phyloP scores from a whole-genome alignment of 2,888 invertebrate genomes.

The Cylloceria caligata region DNA sequence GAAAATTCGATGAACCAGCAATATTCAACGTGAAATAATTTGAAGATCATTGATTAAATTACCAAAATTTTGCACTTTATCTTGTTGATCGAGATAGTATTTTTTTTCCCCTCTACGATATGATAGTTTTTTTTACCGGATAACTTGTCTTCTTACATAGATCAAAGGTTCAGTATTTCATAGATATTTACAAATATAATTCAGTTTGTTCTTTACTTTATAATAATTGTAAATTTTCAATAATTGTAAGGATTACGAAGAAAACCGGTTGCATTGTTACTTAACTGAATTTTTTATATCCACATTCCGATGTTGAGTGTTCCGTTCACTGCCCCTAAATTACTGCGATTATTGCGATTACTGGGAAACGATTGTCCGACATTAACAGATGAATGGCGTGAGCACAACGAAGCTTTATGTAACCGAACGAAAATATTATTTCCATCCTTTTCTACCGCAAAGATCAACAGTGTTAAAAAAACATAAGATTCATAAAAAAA shows the following conservation, averaged over 20 bases:
- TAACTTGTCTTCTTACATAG: neutral
- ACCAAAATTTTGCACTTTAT: too few relatives aligned
- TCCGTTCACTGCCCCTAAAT: neutral
- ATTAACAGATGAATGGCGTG: conserved; percentile 17
- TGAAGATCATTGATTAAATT: too few relatives aligned
- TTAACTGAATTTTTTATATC: conserved; percentile 8
- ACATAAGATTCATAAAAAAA: conserved; percentile 47
- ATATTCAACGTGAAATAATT: neutral
- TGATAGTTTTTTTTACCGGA: too few relatives aligned
- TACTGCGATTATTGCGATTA: conserved; percentile 17
- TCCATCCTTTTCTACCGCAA: conserved; percentile 11
- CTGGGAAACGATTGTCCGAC: conserved; percentile 29
- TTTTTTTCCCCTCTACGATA: too few relatives aligned
- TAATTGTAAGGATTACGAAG: neutral
- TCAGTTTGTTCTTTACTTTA: neutral
- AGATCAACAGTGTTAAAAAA: conserved; percentile 61
- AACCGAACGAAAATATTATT: conserved; percentile 56
- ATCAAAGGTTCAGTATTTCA: neutral
- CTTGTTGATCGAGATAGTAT: too few relatives aligned
- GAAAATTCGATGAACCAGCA: neutral
- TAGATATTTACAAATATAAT: neutral
- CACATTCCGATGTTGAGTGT: neutral
- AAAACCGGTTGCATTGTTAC: neutral
- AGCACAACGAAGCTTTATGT: neutral
- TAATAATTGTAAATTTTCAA: neutral